Evolutionary conservation across 2,113 vertebrate species (phyloP).

Genomic region (Stegastes partitus): DNA sequence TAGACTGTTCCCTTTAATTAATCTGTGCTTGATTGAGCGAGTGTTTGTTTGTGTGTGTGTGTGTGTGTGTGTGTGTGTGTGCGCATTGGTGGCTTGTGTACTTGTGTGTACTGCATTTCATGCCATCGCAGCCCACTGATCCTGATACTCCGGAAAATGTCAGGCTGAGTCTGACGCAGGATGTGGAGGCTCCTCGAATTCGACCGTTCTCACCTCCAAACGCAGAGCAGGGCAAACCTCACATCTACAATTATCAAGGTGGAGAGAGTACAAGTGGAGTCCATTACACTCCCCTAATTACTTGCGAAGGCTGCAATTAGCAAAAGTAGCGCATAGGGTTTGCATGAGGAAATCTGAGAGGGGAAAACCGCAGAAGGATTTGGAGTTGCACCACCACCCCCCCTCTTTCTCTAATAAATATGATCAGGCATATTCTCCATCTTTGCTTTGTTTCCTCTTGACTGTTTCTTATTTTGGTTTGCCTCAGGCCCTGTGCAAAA

Average conservation of each 20-base stretch:
- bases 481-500: conserved; percentile 42
- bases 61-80: conserved; percentile 26
- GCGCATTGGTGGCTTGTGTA: conserved; percentile 8
- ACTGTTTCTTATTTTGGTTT: conserved; percentile 64
- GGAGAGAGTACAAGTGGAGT: conserved; percentile 60
- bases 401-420: conserved; percentile 46
- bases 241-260: conserved; percentile 56
- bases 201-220: conserved; percentile 16
- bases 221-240: background rate
- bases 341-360: conserved; percentile 33
- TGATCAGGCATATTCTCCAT: conserved; percentile 37
- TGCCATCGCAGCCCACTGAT: conserved; percentile 37
- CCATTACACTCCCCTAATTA: conserved; percentile 58
- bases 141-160: conserved; percentile 27
- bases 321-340: conserved; percentile 20
- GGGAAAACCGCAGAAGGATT: conserved; percentile 34
- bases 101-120: conserved; percentile 4
- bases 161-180: conserved; percentile 23
- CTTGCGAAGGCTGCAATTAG: conserved; percentile 60
- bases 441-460: conserved; percentile 46
- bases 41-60: conserved; percentile 41
- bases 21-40: conserved; percentile 76
- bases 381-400: conserved; percentile 23
- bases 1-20: conserved; percentile 84
- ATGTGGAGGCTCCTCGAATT: conserved; percentile 16